Evolutionary conservation across 2,113 vertebrate species (phyloP).

Genomic region (Prolemur simus): DNA sequence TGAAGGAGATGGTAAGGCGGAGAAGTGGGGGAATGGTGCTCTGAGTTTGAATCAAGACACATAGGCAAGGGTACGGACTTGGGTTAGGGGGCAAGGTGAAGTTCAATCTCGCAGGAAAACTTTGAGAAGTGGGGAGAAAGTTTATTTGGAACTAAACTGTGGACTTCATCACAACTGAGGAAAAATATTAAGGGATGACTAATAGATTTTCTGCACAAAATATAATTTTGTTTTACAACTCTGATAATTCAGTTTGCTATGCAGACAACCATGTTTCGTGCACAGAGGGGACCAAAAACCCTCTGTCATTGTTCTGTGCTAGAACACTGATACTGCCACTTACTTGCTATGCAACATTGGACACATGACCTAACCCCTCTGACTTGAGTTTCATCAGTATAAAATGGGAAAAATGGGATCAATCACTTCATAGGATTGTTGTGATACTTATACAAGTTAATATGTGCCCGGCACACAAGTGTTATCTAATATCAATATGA

Average conservation of each 20-base stretch:
- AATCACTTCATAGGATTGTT: not conserved
- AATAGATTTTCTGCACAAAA: not conserved
- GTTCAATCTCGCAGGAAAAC: no score
- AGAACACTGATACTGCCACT: not conserved
- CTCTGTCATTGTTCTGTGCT: not conserved
- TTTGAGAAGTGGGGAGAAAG: no score
- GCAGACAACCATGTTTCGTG: not conserved
- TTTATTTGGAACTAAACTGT: not conserved
- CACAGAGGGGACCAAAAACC: not conserved
- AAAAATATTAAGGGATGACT: not conserved
- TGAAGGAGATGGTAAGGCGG: not conserved
- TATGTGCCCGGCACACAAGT: no score
- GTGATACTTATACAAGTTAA: not conserved
- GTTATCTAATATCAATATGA: not conserved
- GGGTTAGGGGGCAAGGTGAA: rapidly evolving
- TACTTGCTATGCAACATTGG: not conserved
- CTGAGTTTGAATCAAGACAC: not conserved
- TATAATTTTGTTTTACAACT: not conserved
- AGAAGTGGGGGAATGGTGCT: not conserved
- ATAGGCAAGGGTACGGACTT: rapidly evolving
- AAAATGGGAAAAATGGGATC: not conserved
- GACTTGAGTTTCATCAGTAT: not conserved
- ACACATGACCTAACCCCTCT: not conserved
- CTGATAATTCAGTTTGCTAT: not conserved
- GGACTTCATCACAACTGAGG: not conserved